phyloP scores from a whole-genome alignment of 2,888 invertebrate species.

The Ophion obscuratus region DNA sequence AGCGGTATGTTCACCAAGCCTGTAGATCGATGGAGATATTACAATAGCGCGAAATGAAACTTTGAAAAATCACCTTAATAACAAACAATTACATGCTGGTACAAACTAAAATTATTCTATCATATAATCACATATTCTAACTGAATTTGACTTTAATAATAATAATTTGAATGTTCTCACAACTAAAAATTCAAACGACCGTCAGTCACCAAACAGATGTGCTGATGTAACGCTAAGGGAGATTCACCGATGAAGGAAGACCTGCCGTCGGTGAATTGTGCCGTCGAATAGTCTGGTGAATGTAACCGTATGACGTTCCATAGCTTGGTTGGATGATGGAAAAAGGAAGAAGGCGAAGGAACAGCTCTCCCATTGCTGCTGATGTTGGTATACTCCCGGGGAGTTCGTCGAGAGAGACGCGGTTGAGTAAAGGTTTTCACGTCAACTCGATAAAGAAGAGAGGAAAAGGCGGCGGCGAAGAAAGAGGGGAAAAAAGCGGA shows the following conservation, averaged over 20 bases:
- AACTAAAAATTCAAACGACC: too few species aligned
- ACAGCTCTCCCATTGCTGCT: slow-evolving; percentile 26
- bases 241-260: slow-evolving; percentile 46
- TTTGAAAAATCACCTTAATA: too few species aligned
- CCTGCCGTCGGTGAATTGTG: slow-evolving; percentile 13
- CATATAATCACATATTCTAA: too few species aligned
- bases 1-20: too few species aligned
- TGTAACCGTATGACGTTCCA: slow-evolving; percentile 56
- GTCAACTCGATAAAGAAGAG: slow-evolving; percentile 53
- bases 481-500: slow-evolving; percentile 14
- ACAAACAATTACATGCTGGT: too few species aligned
- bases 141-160: too few species aligned
- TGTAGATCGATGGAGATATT: too few species aligned
- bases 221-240: slow-evolving; percentile 37
- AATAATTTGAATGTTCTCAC: too few species aligned
- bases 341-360: slow-evolving; percentile 34
- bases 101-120: too few species aligned
- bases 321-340: slow-evolving; percentile 16
- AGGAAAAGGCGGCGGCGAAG: slow-evolving; percentile 25
- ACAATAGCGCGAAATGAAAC: too few species aligned
- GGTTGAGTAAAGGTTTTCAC: slow-evolving; percentile 61
- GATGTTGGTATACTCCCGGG: slow-evolving; percentile 45
- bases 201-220: too few species aligned
- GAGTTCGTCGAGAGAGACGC: slow-evolving; percentile 50
- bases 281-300: slow-evolving; percentile 49